Evolutionary conservation across 2,797 vertebrate genomes (phyloP).

Genomic region (Pseudopleuronectes americanus): DNA sequence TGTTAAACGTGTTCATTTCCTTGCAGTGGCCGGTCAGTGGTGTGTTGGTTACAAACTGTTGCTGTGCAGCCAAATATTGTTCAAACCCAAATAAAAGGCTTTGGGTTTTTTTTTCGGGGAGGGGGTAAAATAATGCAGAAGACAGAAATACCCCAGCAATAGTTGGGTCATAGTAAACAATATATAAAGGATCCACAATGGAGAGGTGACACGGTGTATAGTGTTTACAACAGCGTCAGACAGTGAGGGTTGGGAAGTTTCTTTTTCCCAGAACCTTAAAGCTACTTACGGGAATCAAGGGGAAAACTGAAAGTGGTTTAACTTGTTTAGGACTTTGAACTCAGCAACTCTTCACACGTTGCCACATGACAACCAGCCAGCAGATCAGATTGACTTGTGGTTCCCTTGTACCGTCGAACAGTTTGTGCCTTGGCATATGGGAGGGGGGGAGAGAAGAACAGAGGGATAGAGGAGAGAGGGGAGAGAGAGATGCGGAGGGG

Average conservation of each 20-base stretch:
- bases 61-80: conserved; percentile 1
- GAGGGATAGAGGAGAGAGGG: conserved; percentile 79
- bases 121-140: no score
- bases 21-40: neutral
- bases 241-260: neutral
- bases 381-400: conserved; percentile 58
- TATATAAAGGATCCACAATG: conserved; percentile 3
- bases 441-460: conserved; percentile 68
- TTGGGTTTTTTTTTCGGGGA: no score
- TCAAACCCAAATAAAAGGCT: neutral
- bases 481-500: conserved; percentile 77
- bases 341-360: conserved; percentile 11
- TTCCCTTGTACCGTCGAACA: conserved; percentile 56
- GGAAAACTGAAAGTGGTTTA: conserved; percentile 3
- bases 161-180: conserved; percentile 1
- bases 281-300: conserved; percentile 1
- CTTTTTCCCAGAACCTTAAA: conserved; percentile 4
- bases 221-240: neutral
- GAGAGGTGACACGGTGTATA: neutral
- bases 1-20: conserved; percentile 5
- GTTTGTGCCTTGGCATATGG: conserved; percentile 53
- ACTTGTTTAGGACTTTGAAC: conserved; percentile 7
- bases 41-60: neutral
- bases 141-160: conserved; percentile 5
- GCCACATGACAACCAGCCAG: conserved; percentile 23